Percentiles rank a stretch among this genome's conserved stretches.
Evolutionary conservation across 2,113 vertebrate species (phyloP).

Genomic region (Chrysochloris asiatica): DNA sequence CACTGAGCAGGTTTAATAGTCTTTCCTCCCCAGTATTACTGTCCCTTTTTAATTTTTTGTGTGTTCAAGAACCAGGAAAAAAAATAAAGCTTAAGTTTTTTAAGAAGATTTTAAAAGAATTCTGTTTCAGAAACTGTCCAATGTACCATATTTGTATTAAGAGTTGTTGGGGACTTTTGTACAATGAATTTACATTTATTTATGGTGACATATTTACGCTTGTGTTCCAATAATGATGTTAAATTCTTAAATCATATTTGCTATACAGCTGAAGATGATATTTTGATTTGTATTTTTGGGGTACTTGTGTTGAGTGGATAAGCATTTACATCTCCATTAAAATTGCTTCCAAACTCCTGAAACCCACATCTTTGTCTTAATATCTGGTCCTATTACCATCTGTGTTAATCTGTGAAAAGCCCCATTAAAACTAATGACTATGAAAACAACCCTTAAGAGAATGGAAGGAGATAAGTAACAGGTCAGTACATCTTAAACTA

Average conservation of each 20-base stretch:
- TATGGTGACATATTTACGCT: slow-evolving; percentile 88
- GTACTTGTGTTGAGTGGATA: slow-evolving; percentile 81
- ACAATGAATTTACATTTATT: slow-evolving; percentile 87
- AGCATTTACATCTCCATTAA: slow-evolving; percentile 86
- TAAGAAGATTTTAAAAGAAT: slow-evolving; percentile 81
- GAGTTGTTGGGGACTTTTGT: slow-evolving; percentile 87
- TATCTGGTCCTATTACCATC: neutral
- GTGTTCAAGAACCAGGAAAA: slow-evolving; percentile 77
- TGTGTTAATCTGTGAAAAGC: neutral
- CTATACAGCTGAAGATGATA: slow-evolving; percentile 86
- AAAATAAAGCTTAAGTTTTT: slow-evolving; percentile 76
- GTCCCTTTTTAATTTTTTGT: slow-evolving; percentile 68
- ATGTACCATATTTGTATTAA: slow-evolving; percentile 90
- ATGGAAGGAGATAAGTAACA: neutral
- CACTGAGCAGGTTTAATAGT: slow-evolving; percentile 43
- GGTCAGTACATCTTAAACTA: neutral
- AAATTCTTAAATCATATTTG: slow-evolving; percentile 86
- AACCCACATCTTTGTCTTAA: neutral
- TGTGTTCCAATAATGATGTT: slow-evolving; percentile 86
- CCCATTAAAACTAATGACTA: neutral
- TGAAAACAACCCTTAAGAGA: neutral
- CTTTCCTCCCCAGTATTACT: slow-evolving; percentile 69
- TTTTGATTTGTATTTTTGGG: slow-evolving; percentile 84
- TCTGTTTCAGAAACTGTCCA: slow-evolving; percentile 82
- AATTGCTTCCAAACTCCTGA: slow-evolving; percentile 84